Evolutionary conservation across 2,113 vertebrate genomes (phyloP).

Genomic region (Nothobranchius furzeri): DNA sequence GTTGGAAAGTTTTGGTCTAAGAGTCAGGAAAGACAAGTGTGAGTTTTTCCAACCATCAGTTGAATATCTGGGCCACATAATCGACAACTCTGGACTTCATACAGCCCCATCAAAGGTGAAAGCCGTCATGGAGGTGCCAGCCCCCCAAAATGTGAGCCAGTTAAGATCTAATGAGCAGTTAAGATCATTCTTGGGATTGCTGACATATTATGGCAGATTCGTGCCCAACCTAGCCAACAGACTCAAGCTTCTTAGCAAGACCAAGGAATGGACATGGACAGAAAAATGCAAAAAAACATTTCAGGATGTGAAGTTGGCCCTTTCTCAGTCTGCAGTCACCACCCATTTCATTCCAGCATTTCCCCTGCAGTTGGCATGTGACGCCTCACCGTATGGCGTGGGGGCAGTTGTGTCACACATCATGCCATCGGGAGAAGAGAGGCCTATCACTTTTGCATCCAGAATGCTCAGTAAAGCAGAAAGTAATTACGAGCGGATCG

Average conservation of each 20-base stretch:
- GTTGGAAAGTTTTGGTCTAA: no score
- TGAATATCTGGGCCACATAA: background rate
- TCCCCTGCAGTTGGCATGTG: background rate
- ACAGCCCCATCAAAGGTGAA: constrained; percentile 18
- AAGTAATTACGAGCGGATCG: no score
- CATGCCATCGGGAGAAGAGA: background rate
- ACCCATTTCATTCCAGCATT: background rate
- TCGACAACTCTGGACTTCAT: constrained; percentile 8
- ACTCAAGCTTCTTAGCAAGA: background rate
- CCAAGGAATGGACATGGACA: background rate
- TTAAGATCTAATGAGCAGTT: background rate
- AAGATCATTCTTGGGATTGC: constrained; percentile 1
- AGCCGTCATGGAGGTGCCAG: constrained; percentile 6
- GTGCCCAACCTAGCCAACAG: background rate
- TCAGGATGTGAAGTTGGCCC: background rate
- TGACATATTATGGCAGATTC: constrained; percentile 20
- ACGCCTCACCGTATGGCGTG: background rate
- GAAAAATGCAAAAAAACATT: constrained; percentile 5
- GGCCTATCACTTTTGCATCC: no score
- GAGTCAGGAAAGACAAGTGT: constrained; percentile 9
- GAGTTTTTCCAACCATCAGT: constrained; percentile 10
- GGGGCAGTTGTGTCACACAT: background rate
- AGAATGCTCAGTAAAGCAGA: no score
- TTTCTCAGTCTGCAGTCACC: background rate
- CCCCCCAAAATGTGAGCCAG: background rate